These are phyloP conservation scores for Trissolcus japonicus DNA, from an alignment of 2,888 invertebrate genomes.

Conservation along the genomic window DNA sequence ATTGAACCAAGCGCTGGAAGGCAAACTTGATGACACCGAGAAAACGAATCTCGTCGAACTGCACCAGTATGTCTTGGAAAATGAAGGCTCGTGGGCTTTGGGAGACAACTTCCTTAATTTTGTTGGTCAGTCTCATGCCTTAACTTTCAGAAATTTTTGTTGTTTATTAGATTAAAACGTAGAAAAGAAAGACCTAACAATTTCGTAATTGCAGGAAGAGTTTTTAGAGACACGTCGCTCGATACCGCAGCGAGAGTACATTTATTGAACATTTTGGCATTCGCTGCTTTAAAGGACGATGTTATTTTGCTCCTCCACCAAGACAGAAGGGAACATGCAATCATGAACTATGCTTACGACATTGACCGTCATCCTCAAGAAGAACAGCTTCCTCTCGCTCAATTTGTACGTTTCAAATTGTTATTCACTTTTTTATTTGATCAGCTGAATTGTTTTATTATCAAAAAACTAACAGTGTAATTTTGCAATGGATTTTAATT, in stretches of 20 bases:
- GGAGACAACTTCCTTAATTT: conserved; percentile 91
- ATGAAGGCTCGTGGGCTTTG: conserved; percentile 94
- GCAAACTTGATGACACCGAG: conserved; percentile 85
- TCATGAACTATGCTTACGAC: conserved; percentile 90
- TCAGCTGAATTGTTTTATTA: too few species aligned
- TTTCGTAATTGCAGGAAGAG: conserved; percentile 77
- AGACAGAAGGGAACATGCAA: conserved; percentile 90
- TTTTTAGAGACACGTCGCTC: conserved; percentile 81
- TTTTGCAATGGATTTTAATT: not conserved
- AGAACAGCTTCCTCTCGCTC: conserved; percentile 88
- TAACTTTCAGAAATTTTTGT: too few species aligned
- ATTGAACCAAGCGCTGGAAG: conserved; percentile 83
- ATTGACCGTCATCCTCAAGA: conserved; percentile 85
- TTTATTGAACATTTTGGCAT: conserved; percentile 84
- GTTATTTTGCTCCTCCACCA: conserved; percentile 92
- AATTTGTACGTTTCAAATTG: conserved; percentile 82
- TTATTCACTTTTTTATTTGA: conserved; percentile 47
- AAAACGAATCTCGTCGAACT: conserved; percentile 87
- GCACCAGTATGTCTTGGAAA: conserved; percentile 90
- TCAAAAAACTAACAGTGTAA: too few species aligned
- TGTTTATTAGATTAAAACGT: too few species aligned
- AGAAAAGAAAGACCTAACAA: not conserved
- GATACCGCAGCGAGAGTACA: conserved; percentile 81
- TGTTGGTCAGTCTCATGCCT: conserved; percentile 78
- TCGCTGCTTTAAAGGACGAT: conserved; percentile 90